These are phyloP conservation scores for Synaphobranchus kaupii DNA, from an alignment of 2,797 vertebrate genomes.

Conservation along the genomic window DNA sequence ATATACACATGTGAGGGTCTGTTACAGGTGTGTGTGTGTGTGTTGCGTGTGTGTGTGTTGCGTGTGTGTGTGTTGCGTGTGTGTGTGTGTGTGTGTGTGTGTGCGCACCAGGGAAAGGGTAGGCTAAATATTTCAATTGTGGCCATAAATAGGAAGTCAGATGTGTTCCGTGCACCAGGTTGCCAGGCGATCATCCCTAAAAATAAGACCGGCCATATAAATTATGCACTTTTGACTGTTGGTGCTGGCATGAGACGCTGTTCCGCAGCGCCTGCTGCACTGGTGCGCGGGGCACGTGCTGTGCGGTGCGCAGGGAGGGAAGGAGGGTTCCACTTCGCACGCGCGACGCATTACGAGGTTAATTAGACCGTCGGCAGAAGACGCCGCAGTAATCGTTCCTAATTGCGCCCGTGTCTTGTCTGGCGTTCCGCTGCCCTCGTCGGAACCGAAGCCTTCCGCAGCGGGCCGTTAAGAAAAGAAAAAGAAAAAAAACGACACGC, in stretches of 20 bases:
- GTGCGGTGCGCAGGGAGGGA: constrained; percentile 29
- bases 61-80: constrained; percentile 44
- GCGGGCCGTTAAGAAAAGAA: not conserved
- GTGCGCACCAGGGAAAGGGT: constrained; percentile 49
- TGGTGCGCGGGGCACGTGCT: constrained; percentile 21
- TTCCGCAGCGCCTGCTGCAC: constrained; percentile 22
- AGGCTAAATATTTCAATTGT: constrained; percentile 45
- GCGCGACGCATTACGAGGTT: constrained; percentile 17
- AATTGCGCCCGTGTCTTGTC: not conserved
- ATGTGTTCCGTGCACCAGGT: constrained; percentile 54
- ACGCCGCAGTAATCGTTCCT: not conserved
- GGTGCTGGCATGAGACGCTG: constrained; percentile 49
- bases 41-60: constrained; percentile 38
- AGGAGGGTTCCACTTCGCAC: constrained; percentile 16
- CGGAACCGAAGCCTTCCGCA: not conserved
- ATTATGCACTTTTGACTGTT: constrained; percentile 47
- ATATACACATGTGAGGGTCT: constrained; percentile 1
- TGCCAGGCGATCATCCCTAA: constrained; percentile 68
- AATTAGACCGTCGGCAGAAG: constrained; percentile 32
- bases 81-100: constrained; percentile 44
- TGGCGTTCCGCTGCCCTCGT: not conserved
- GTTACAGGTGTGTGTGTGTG: constrained; percentile 47
- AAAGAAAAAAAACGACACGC: not conserved
- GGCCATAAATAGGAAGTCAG: constrained; percentile 62
- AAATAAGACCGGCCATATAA: constrained; percentile 63